Percentiles rank a stretch among this genome's conserved stretches.
phyloP scores from a whole-genome alignment of 2,888 invertebrate genomes.

The Tinea semifulvella region DNA sequence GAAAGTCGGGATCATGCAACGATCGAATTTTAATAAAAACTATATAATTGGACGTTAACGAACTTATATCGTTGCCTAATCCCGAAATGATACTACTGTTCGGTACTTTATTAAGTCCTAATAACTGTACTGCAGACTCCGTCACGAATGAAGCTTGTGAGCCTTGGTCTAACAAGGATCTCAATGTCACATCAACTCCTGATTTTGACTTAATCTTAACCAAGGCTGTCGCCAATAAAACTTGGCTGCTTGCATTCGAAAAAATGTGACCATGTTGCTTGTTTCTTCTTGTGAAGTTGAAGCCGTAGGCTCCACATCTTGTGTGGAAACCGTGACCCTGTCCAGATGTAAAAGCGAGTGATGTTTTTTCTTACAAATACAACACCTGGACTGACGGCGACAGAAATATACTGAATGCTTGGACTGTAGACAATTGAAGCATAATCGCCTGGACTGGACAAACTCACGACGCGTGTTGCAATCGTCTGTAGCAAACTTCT shows the following conservation, averaged over 20 bases:
- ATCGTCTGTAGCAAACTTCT: not conserved
- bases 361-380: not conserved
- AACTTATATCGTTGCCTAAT: too few relatives aligned
- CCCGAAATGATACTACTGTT: too few relatives aligned
- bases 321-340: not conserved
- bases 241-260: not conserved
- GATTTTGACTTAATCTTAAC: not conserved
- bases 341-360: not conserved
- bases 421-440: too few relatives aligned
- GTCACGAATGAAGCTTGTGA: too few relatives aligned
- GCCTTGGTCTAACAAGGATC: constrained; percentile 17
- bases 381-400: not conserved
- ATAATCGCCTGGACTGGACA: not conserved
- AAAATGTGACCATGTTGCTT: too few relatives aligned
- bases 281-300: not conserved
- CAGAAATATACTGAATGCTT: not conserved
- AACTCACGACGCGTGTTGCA: not conserved
- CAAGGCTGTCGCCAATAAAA: too few relatives aligned
- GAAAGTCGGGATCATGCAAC: constrained; percentile 16
- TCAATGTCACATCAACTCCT: constrained; percentile 2
- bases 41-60: constrained; percentile 15
- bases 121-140: too few relatives aligned
- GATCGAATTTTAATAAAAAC: constrained; percentile 19
- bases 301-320: not conserved
- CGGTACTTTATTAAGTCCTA: too few relatives aligned